Base-by-base conservation (phyloP, 2,888 invertebrate genomes). In the Lampropteryx suffumata region DNA sequence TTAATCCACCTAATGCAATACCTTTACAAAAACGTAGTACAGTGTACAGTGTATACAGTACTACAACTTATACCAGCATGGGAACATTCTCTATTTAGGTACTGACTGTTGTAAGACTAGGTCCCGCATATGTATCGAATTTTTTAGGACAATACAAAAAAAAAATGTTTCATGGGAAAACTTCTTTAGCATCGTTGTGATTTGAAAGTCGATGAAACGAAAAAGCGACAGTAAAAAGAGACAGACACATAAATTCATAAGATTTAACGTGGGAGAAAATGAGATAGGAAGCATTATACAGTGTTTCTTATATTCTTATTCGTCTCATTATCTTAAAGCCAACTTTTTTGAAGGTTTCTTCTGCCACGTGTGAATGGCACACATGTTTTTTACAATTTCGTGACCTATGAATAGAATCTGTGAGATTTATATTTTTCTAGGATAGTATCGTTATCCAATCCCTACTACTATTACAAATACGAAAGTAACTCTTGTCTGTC, bases 41-140 rank as follows among this genome's bases (percentile, higher is more conserved):
- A n/a, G n/a, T n/a, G n/a, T n/a, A n/a, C n/a, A n/a, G n/a, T n/a
- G n/a, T n/a, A n/a, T n/a, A n/a, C n/a, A n/a, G n/a, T 67, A 61
- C 67, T 61, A 45, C 35, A 56, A 59, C 35, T 11, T 29, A 17
- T 17, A 17, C 17, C 17, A 5, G 30, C 12, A 65, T 75, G 73
- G 69, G 74, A 79, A 73, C 72, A 66, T 67, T 73, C 71, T 62
- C 69, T 70, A 63, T 61, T 17, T 17, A 17, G 17, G 17, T 4
- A 17, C 17, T 17, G 17, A 62, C 67, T 73, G 64, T 76, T 74
- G 17, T 74, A 79, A 80, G 59, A 59, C 52, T 62, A 51, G 42
- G 47, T 46, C 13, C 24, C 9, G 26, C 51, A 49, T 32, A 13
- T 6, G 13, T 48, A 12, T 1, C 12, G 33, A 1, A n/a, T 29